A percentile compares a stretch with the other conserved stretches of the same genome.
phyloP scores from a whole-genome alignment of 2,888 invertebrate species.

The Venusia cambrica region DNA sequence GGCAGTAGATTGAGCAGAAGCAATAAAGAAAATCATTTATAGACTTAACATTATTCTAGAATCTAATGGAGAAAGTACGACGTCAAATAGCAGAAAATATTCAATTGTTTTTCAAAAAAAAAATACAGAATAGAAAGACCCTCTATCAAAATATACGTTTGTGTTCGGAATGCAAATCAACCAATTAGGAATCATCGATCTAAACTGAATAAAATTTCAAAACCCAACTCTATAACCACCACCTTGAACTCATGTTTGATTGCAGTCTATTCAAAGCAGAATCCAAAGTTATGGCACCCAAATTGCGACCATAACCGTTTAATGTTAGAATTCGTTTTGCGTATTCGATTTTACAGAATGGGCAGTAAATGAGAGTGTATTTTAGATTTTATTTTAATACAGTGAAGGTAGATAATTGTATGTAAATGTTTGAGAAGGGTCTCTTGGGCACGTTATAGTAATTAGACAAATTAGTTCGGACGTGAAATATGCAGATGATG shows the following conservation, averaged over 20 bases:
- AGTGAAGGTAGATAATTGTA: slow-evolving; percentile 25
- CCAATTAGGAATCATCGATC: slow-evolving; percentile 45
- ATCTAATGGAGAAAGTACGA: too few species aligned
- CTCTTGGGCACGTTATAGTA: slow-evolving; percentile 50
- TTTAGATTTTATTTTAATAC: not conserved
- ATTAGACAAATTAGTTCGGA: slow-evolving; percentile 67
- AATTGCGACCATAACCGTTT: slow-evolving; percentile 9
- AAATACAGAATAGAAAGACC: too few species aligned
- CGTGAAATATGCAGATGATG: slow-evolving; percentile 26
- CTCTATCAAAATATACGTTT: slow-evolving; percentile 28
- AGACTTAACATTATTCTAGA: too few species aligned
- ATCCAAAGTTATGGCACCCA: slow-evolving; percentile 1
- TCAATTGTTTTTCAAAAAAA: too few species aligned
- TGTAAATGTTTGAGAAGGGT: slow-evolving; percentile 11
- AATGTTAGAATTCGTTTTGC: slow-evolving; percentile 18
- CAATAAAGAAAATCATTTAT: too few species aligned
- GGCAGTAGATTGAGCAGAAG: too few species aligned
- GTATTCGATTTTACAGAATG: slow-evolving; percentile 6
- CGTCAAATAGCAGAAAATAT: too few species aligned
- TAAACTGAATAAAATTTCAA: slow-evolving; percentile 16
- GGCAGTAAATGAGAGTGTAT: not conserved
- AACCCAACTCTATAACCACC: slow-evolving; percentile 26
- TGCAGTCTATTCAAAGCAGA: not conserved
- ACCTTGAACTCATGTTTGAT: slow-evolving; percentile 1
- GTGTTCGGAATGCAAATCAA: slow-evolving; percentile 49